Base-by-base conservation (phyloP, 2,888 invertebrate genomes). In the Glaucopsyche alexis region DNA sequence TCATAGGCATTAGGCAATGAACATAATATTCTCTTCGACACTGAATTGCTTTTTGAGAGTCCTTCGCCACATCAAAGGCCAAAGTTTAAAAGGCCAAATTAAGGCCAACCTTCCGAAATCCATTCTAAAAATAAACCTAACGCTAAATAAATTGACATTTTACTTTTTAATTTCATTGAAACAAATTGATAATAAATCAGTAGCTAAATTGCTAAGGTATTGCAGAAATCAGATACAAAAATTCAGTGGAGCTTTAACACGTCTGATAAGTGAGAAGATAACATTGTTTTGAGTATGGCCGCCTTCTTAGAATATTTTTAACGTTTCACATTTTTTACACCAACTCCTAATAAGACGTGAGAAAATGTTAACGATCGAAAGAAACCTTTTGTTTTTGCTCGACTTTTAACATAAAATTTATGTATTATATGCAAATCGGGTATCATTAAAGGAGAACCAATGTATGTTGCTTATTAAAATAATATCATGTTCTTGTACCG, bases 301-400 rank as follows among this genome's bases (percentile, higher is more conserved):
- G 73, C 80, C 79, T 87, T 89, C 86, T 85, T 78, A 85, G 87
- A 86, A 87, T 77, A 76, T 78, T 76, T 78, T 75, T 81, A 69
- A 69, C 77, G 79, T 60, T 72, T 72, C 16, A 72, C 42, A 52
- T 40, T 52, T 66, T 72, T 67, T 50, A 67, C 55, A 55, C 49
- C 69, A 47, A 47, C 67, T 47, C 69, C 69, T 14, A 69, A 69
- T 69, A 69, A 49, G 70, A 74, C 75, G 75, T 76, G 77, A 73
- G 74, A 77, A 75, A 79, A 78, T 77, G 75, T 79, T 74, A 74
- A 77, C 76, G 52, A 78, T 67, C 47, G 14, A 42, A 66, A 66
- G 66, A 42, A 47, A 16, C 13, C 52, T 55, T 71, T 52, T 71
- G 71, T 71, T 69, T 69, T 69, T 69, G 69, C 45, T 69, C 47